These are phyloP conservation scores for Habrosyne pyritoides DNA, from an alignment of 2,888 invertebrate genomes.

Conservation along the genomic window DNA sequence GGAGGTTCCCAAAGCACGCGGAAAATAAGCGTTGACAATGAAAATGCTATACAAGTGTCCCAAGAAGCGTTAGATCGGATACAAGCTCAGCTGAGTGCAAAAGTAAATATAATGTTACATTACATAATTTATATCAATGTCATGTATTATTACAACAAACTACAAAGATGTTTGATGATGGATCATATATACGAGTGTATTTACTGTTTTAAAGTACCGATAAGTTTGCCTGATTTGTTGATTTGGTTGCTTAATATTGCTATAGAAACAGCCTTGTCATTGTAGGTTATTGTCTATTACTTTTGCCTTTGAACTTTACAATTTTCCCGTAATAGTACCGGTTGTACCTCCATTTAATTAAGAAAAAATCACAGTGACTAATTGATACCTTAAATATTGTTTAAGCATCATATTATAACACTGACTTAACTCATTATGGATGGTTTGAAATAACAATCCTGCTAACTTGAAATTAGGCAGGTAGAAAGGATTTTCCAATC, in stretches of 20 bases:
- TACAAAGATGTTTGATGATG: slow-evolving; percentile 28
- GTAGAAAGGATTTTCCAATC: too few relatives aligned
- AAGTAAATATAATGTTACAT: slow-evolving; percentile 73
- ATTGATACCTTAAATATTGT: too few relatives aligned
- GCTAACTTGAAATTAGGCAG: too few relatives aligned
- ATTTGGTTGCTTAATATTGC: neutral
- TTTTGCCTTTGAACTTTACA: neutral
- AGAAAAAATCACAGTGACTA: too few relatives aligned
- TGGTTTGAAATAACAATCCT: too few relatives aligned
- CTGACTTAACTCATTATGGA: too few relatives aligned
- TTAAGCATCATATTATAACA: too few relatives aligned
- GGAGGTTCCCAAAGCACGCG: slow-evolving; percentile 83
- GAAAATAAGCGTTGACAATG: slow-evolving; percentile 77
- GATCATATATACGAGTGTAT: neutral
- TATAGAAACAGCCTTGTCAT: neutral
- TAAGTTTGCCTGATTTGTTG: neutral
- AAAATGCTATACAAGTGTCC: slow-evolving; percentile 78
- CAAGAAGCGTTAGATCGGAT: slow-evolving; percentile 78
- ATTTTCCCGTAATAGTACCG: neutral
- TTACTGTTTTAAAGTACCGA: neutral
- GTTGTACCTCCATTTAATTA: too few relatives aligned
- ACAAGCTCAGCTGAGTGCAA: slow-evolving; percentile 69
- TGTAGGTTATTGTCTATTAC: neutral
- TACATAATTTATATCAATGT: slow-evolving; percentile 81
- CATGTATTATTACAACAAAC: slow-evolving; percentile 57